These are phyloP conservation scores for Dasypolia templi DNA, from an alignment of 2,888 invertebrate species.

Conservation along the genomic window DNA sequence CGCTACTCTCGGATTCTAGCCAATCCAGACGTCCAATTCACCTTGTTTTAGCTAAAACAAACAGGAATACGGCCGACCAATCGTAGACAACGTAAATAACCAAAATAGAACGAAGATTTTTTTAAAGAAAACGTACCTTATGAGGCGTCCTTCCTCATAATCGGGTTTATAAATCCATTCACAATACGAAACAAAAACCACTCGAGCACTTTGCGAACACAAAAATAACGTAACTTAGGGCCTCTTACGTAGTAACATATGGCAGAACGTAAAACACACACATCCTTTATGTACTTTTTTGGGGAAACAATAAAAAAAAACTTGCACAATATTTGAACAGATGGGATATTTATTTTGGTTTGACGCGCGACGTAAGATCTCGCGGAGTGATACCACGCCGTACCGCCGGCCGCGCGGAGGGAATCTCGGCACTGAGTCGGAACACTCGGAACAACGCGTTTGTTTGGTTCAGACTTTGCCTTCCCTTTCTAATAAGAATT, in stretches of 20 bases:
- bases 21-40: conserved; percentile 64
- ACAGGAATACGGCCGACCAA: conserved; percentile 55
- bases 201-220: conserved; percentile 83
- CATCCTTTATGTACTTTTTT: conserved; percentile 78
- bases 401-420: conserved; percentile 72
- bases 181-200: conserved; percentile 86
- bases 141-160: conserved; percentile 84
- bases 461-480: conserved; percentile 79
- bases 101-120: conserved; percentile 71
- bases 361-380: conserved; percentile 81
- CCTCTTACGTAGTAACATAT: conserved; percentile 71
- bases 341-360: conserved; percentile 87
- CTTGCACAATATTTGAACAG: conserved; percentile 89
- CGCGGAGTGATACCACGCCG: conserved; percentile 55
- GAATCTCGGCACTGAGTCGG: conserved; percentile 82
- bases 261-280: conserved; percentile 75
- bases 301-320: conserved; percentile 82
- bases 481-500: conserved; percentile 80
- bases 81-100: conserved; percentile 57
- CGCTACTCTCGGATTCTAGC: conserved; percentile 61
- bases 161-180: conserved; percentile 87
- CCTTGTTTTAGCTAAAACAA: conserved; percentile 63
- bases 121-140: conserved; percentile 76
- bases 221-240: conserved; percentile 78
- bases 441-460: conserved; percentile 64